Base-by-base conservation (phyloP, 1,140 invertebrate genomes). In the Pissodes strobi region DNA sequence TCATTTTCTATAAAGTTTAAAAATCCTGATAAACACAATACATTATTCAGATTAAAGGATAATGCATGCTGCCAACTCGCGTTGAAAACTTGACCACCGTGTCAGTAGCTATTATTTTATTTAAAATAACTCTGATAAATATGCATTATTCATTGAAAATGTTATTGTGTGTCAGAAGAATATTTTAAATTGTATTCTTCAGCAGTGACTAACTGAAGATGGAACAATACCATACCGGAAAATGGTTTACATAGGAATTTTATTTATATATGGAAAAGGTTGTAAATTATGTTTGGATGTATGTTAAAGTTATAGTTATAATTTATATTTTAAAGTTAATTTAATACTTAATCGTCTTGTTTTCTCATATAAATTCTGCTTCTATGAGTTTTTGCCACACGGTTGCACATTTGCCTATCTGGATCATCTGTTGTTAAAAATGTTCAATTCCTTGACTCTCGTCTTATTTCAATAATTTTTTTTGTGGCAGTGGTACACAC, bases 61-160 rank as follows among this genome's bases (percentile, higher is more conserved):
- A 53, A 56, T 56, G 37, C 43, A 56, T 56, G 43, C 45, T 23
- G 19, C 43, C 56, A 59, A 30, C 25, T 30, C 25, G 43, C 48
- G 41, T 59, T 59, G 41, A 27, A 48, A 59, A 59, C 56, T 27
- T 59, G 56, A 37, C 56, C 56, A 59, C 41, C 41, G 56, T 59
- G 56, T 48, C 56, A 59, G 56, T 30, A 59, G 56, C 56, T 59
- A 59, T 59, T 48, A 58, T 58, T 58, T 59, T 59, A 48, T 59
- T 48, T 48, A 59, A 59, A 59, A 48, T 59, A 46, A 48, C 41
- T 37, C 10, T 23, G 43, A 59, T 48, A 59, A 59, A 59, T 27
- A 59, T 59, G 43, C 25, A 59, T 59, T 48, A 59, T 59, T 59
- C 56, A 59, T 59, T 25, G 27, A 37, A 34, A 48, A 48, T 46